phyloP scores from a whole-genome alignment of 2,888 invertebrate genomes.

The Pachydiplax longipennis region DNA sequence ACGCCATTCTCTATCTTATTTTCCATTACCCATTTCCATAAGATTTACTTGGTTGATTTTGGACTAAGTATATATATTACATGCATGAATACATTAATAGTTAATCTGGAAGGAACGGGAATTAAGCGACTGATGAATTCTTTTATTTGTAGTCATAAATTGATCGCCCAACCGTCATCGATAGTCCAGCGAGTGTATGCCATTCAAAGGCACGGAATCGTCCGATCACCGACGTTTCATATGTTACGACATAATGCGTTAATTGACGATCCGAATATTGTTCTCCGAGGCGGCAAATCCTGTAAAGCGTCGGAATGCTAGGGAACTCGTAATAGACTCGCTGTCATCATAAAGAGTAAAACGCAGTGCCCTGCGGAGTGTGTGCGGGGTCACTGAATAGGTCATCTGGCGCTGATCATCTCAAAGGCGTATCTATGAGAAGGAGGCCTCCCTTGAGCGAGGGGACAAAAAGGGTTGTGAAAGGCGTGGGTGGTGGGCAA shows the following conservation, averaged over 20 bases:
- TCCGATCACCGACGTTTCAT: not conserved
- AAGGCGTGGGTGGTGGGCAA: slow-evolving; percentile 6
- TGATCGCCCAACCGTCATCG: too few relatives aligned
- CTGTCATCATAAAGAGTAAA: not conserved
- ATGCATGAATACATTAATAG: too few relatives aligned
- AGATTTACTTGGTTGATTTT: too few relatives aligned
- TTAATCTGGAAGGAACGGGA: too few relatives aligned
- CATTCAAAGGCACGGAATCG: too few relatives aligned
- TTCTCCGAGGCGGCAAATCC: too few relatives aligned
- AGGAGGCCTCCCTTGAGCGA: not conserved
- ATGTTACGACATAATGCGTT: too few relatives aligned
- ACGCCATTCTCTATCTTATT: too few relatives aligned
- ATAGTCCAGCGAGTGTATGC: not conserved
- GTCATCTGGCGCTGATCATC: not conserved
- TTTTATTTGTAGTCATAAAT: too few relatives aligned
- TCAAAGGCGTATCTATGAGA: not conserved
- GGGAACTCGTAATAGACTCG: not conserved
- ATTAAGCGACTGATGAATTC: too few relatives aligned
- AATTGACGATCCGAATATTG: not conserved
- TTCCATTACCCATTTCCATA: too few relatives aligned
- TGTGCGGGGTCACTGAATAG: not conserved
- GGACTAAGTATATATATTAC: too few relatives aligned
- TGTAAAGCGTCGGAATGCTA: not conserved
- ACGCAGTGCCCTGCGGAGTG: not conserved
- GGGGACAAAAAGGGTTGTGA: not conserved